Conservation (phyloP, 2,797 vertebrate species). For the Phrynocephalus vlangalii region DNA sequence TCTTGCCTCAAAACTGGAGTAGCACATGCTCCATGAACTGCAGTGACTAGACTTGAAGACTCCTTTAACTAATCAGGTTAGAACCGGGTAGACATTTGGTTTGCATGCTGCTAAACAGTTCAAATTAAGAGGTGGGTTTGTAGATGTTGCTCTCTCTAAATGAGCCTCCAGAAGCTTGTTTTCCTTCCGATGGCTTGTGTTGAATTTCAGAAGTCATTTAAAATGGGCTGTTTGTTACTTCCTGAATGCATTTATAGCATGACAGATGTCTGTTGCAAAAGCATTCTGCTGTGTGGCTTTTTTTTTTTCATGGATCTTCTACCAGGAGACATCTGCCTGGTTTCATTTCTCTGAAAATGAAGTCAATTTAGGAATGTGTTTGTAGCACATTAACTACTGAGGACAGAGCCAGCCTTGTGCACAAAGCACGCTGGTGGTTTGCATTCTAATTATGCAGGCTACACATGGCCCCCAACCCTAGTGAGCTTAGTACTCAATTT, state of each 20-base stretch:
- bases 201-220: constrained; percentile 76
- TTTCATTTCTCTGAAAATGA: constrained; percentile 49
- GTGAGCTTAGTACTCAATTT: no score
- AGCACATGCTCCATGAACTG: constrained; percentile 33
- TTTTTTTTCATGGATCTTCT: constrained; percentile 51
- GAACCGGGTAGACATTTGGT: constrained; percentile 66
- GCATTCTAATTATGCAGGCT: no score
- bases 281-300: constrained; percentile 62
- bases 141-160: constrained; percentile 68
- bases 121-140: constrained; percentile 68
- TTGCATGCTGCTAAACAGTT: constrained; percentile 65
- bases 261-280: constrained; percentile 76
- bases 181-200: constrained; percentile 71
- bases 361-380: constrained; percentile 28
- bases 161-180: constrained; percentile 76
- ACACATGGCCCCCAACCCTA: no score
- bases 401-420: not conserved
- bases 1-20: constrained; percentile 42
- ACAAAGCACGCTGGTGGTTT: no score
- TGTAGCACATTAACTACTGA: constrained; percentile 5
- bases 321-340: not conserved
- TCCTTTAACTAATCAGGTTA: constrained; percentile 67
- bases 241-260: constrained; percentile 74
- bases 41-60: constrained; percentile 46
- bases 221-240: constrained; percentile 78